Base-by-base conservation (phyloP, 2,888 invertebrate genomes). In the Drosophila peninsularis region DNA sequence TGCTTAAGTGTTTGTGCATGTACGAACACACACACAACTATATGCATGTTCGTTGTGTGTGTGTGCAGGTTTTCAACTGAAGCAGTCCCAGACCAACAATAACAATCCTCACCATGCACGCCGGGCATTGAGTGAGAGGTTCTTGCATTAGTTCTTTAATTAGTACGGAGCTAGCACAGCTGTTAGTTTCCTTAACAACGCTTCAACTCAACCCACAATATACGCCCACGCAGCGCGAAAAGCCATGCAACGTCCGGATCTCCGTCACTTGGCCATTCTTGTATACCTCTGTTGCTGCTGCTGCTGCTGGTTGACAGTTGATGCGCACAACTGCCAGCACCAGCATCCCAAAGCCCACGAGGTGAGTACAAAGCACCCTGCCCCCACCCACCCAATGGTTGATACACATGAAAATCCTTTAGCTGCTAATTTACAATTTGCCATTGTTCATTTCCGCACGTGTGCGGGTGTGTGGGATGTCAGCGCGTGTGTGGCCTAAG, bases 331-430 rank as follows among this genome's bases (percentile, higher is more conserved):
- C 79, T 95, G 95, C 91, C 94, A 93, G 54, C 95, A 95, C 82
- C 93, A 94, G 71, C 95, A 95, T 91, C 95, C 95, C 3, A 94
- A 94, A 88, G 94, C 94, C 62, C 94, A 95, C 89, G 95, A 95
- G 94, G 95, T 95, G 90, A 89, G 90, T 82, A 56, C 27, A 10
- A 4, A 19, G 2, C 36, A 13, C 34, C 11, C 19, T 9, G 6
- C 5, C 30, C 21, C 6, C 39, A 19, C 9, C 34, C 32, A 37
- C 3, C 21, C 24, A 32, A 32, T 6, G 17, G 17, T 13, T 30
- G 32, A n/a, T 42, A 21, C 42, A 5, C 44, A 17, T 9, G 14
- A 32, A 47, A 36, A 27, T 54, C 30, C 30, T 17, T 45, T 27
- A 17, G 36, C 36, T 44, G 36, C 9, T 13, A 13, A 11, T 13